Conservation (phyloP, 2,888 invertebrate genomes). For the Tetragnatha montana region DNA sequence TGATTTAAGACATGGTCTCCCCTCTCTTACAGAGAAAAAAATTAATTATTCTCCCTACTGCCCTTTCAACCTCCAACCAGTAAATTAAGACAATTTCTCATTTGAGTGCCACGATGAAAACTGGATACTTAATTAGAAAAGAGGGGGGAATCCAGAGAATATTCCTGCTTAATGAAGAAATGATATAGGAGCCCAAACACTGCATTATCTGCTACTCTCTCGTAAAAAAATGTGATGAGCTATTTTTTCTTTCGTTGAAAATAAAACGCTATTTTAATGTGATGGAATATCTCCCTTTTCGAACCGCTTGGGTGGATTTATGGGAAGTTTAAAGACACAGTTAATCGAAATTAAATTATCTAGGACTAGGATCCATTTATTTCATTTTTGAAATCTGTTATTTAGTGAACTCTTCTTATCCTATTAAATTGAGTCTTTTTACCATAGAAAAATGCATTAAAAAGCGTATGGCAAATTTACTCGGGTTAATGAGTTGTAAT, state of each 20-base stretch:
- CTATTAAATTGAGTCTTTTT: background rate
- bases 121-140: background rate
- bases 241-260: background rate
- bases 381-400: background rate
- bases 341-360: conserved; percentile 1
- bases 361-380: background rate
- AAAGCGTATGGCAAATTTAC: background rate
- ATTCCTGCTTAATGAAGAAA: background rate
- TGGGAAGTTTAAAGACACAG: background rate
- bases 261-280: background rate
- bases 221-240: background rate
- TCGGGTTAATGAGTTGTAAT: background rate
- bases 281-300: background rate
- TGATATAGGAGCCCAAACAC: background rate
- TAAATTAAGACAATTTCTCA: background rate
- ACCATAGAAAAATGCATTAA: background rate
- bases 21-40: too few species aligned
- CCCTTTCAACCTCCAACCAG: background rate
- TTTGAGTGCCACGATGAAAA: background rate
- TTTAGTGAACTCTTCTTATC: background rate
- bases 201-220: background rate
- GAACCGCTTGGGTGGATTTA: background rate
- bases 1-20: too few species aligned
- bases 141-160: background rate
- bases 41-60: too few species aligned